A percentile compares a stretch with the other conserved stretches of the same genome.
Conservation (phyloP, 2,888 invertebrate genomes). For the Acleris holmiana region DNA sequence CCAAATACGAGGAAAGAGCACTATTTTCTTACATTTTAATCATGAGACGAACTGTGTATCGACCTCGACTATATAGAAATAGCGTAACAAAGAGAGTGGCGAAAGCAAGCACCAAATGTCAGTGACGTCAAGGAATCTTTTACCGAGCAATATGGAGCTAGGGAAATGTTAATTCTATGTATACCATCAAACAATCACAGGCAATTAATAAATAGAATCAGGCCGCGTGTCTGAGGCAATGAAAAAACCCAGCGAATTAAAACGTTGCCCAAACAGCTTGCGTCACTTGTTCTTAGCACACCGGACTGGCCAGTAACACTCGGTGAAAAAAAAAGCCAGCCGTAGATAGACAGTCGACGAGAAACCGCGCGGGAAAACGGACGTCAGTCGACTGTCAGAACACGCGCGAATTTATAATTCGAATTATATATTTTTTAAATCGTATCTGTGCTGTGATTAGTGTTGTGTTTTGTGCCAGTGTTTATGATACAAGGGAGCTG, state of each 20-base stretch:
- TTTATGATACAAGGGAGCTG: slow-evolving; percentile 72
- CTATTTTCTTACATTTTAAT: no score
- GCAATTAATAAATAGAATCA: slow-evolving; percentile 40
- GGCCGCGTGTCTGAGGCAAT: slow-evolving; percentile 57
- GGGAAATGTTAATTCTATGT: slow-evolving; percentile 9
- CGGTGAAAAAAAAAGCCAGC: slow-evolving; percentile 55
- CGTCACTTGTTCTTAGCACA: slow-evolving; percentile 68
- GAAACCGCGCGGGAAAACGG: slow-evolving; percentile 61
- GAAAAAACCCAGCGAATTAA: slow-evolving; percentile 58
- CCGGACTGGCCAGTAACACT: slow-evolving; percentile 57
- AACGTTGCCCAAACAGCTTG: slow-evolving; percentile 76
- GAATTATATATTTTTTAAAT: slow-evolving; percentile 50
- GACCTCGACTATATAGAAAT: no score
- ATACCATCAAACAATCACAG: slow-evolving; percentile 29
- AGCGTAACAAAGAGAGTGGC: no score
- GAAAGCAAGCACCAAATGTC: no score
- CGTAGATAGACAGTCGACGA: slow-evolving; percentile 59
- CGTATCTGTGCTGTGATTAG: slow-evolving; percentile 44
- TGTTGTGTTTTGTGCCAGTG: slow-evolving; percentile 68
- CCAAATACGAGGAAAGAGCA: no score
- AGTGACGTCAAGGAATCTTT: no score
- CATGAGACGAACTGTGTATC: no score
- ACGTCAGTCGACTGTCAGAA: slow-evolving; percentile 53
- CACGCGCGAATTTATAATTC: slow-evolving; percentile 66
- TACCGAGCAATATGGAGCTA: no score